phyloP scores from a whole-genome alignment of 2,113 vertebrate species.

The Benthochromis sp. region DNA sequence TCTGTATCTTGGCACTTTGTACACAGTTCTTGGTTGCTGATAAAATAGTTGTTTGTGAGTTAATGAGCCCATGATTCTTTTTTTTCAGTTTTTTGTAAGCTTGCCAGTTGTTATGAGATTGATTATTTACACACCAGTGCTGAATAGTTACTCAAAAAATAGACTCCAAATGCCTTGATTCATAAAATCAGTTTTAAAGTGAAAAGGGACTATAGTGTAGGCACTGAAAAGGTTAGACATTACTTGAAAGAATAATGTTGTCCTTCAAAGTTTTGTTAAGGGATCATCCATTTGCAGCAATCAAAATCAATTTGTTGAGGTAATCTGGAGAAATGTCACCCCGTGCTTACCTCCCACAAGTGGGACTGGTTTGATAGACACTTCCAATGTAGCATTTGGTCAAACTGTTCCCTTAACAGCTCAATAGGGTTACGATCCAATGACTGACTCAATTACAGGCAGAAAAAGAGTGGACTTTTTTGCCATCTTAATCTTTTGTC shows the following conservation, averaged over 20 bases:
- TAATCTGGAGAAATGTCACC: background rate
- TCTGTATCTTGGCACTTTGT: background rate
- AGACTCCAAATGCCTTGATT: background rate
- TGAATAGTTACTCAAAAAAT: background rate
- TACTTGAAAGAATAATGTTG: background rate
- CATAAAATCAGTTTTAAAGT: background rate
- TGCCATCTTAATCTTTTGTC: background rate
- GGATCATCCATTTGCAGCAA: background rate
- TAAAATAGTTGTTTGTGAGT: background rate
- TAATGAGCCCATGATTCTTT: background rate
- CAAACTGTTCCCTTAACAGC: background rate
- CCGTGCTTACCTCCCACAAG: background rate
- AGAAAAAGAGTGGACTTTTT: background rate
- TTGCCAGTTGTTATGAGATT: background rate
- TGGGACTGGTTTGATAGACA: background rate
- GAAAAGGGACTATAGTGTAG: background rate
- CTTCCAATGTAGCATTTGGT: background rate
- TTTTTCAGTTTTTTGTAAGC: background rate
- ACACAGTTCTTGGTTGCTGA: background rate
- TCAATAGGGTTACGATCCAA: background rate
- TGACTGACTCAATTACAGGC: background rate
- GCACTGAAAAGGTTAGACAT: background rate
- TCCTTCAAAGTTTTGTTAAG: background rate
- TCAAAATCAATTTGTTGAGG: background rate
- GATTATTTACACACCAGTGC: background rate